These are phyloP conservation scores for Macrochelys suwanniensis DNA, from an alignment of 2,797 vertebrate genomes.

Conservation along the genomic window DNA sequence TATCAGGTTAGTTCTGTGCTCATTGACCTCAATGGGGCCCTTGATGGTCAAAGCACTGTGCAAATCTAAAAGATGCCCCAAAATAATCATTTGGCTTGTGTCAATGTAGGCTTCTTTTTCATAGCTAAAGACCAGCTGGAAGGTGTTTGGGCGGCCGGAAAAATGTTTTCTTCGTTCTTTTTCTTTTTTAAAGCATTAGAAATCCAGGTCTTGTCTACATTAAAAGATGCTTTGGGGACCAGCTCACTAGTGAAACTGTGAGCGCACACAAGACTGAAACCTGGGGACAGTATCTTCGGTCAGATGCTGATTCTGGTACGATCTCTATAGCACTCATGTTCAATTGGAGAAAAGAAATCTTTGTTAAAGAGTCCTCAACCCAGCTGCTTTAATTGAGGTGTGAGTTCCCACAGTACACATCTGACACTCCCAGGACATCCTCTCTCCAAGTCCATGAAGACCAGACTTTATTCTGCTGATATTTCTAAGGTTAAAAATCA, in stretches of 20 bases:
- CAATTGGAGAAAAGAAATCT: not conserved
- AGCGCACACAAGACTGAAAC: not conserved
- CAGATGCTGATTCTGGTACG: not conserved
- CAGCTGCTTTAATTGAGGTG: not conserved
- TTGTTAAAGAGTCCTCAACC: not conserved
- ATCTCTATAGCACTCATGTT: not conserved
- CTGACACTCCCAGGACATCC: not conserved
- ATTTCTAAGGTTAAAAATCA: not conserved
- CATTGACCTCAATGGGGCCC: not conserved
- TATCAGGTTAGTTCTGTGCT: not conserved
- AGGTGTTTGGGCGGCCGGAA: not conserved
- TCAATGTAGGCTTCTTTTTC: not conserved
- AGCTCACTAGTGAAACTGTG: not conserved
- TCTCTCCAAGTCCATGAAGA: not conserved
- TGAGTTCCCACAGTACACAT: rapidly evolving
- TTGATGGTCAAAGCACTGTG: not conserved
- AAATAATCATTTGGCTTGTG: not conserved
- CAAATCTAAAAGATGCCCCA: not conserved
- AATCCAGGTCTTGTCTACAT: not conserved
- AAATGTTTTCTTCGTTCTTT: not conserved
- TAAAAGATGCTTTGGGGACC: not conserved
- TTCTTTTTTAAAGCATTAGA: not conserved
- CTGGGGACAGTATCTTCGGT: not conserved
- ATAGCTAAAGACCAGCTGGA: not conserved
- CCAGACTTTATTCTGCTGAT: not conserved